Conservation (phyloP, 2,113 vertebrate genomes). For the Channa maculata region DNA sequence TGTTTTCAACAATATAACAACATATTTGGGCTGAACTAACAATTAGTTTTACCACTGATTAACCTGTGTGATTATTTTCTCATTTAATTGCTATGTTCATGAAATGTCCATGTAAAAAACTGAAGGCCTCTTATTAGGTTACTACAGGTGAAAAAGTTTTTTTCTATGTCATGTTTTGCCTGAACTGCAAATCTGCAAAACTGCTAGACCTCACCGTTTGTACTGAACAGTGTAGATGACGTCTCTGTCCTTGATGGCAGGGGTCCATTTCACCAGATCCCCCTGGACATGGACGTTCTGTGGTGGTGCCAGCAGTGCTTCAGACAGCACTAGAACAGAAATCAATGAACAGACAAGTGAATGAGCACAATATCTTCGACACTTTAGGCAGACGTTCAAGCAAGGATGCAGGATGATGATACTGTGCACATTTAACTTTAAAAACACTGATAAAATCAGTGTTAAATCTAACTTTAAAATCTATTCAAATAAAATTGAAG, state of each 20-base stretch:
- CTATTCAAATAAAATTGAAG: too few species aligned
- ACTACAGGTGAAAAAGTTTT: neutral
- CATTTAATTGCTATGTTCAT: neutral
- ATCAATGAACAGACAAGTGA: neutral
- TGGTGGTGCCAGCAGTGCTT: neutral
- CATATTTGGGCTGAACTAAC: neutral
- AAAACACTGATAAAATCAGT: too few species aligned
- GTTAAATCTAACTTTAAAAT: neutral
- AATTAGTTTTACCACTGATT: neutral
- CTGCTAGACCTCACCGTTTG: constrained; percentile 15
- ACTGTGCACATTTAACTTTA: too few species aligned
- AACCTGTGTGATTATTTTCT: neutral
- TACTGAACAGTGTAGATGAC: constrained; percentile 37
- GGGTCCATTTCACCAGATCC: constrained; percentile 33
- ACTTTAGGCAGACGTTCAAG: neutral
- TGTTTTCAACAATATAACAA: too few species aligned
- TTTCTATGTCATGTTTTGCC: neutral
- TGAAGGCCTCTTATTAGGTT: too few species aligned
- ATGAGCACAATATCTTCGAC: neutral
- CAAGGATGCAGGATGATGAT: too few species aligned
- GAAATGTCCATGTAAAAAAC: too few species aligned
- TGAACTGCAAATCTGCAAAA: too few species aligned
- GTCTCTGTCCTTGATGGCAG: neutral
- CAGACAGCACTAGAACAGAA: neutral
- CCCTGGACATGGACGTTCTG: constrained; percentile 7